These are phyloP conservation scores for Perodicticus potto DNA, from an alignment of 2,797 vertebrate genomes.

Conservation along the genomic window DNA sequence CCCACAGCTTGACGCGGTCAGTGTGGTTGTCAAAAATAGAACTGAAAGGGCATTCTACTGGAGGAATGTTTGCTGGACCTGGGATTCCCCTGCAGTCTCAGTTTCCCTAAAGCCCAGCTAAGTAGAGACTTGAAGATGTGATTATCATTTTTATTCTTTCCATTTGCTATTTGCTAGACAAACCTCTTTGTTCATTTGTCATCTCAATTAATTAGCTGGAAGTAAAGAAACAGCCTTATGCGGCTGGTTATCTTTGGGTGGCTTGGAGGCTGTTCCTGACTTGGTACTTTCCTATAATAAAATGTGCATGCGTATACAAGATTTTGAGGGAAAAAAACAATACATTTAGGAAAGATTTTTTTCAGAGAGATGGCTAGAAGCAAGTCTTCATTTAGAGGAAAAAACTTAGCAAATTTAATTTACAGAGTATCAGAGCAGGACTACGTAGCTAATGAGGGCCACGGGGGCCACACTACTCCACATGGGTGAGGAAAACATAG, in stretches of 20 bases:
- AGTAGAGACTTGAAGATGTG: background rate
- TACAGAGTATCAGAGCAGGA: background rate
- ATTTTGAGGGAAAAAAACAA: slow-evolving; percentile 29
- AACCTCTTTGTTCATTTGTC: background rate
- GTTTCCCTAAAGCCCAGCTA: background rate
- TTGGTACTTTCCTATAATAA: background rate
- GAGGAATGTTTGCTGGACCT: background rate
- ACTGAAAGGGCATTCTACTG: background rate
- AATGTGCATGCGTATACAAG: background rate
- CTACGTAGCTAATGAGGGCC: background rate
- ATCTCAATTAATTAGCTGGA: background rate
- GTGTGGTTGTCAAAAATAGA: slow-evolving; percentile 27
- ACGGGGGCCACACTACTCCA: background rate
- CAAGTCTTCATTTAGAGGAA: background rate
- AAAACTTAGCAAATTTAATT: background rate
- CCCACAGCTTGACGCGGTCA: background rate
- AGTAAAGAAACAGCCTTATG: background rate
- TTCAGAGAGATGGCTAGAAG: background rate
- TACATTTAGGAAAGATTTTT: background rate
- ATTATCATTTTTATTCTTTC: background rate
- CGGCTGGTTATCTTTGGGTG: slow-evolving; percentile 28
- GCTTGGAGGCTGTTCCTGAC: background rate
- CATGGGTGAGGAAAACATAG: background rate
- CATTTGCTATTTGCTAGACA: background rate
- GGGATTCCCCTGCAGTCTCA: background rate